Percentiles rank a stretch among this genome's conserved stretches.
Conservation (phyloP, 1,140 invertebrate species). For the Bombus confusus region DNA sequence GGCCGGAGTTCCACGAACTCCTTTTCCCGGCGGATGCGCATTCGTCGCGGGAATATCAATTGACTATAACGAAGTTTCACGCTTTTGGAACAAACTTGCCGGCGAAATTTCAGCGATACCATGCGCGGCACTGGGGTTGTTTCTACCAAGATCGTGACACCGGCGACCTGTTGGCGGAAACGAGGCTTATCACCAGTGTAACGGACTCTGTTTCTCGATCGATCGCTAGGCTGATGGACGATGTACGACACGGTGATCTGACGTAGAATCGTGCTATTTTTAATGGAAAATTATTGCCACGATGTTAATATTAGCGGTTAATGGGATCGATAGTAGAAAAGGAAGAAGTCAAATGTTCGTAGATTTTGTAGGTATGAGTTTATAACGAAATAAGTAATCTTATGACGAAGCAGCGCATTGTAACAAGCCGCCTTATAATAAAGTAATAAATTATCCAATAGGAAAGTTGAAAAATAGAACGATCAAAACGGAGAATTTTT, state of each 20-base stretch:
- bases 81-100: slow-evolving; percentile 54
- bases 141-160: neutral
- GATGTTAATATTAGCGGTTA: neutral
- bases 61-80: slow-evolving; percentile 62
- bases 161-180: neutral
- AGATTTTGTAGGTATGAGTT: neutral
- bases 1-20: slow-evolving; percentile 56
- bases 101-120: slow-evolving; percentile 2
- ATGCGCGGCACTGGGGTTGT: neutral
- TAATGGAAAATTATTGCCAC: neutral
- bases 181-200: neutral
- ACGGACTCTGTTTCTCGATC: neutral
- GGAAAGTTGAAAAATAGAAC: too few relatives aligned
- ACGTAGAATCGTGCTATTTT: neutral
- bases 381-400: neutral
- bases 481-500: too few relatives aligned
- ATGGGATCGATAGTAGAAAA: neutral
- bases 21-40: slow-evolving; percentile 51
- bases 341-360: neutral
- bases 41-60: slow-evolving; percentile 56
- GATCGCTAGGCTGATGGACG: neutral
- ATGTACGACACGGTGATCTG: neutral
- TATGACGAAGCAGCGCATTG: too few relatives aligned
- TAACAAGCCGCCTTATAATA: too few relatives aligned
- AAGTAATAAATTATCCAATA: too few relatives aligned